Evolutionary conservation across 1,140 invertebrate species (phyloP).

Genomic region (Triops cancriformis): DNA sequence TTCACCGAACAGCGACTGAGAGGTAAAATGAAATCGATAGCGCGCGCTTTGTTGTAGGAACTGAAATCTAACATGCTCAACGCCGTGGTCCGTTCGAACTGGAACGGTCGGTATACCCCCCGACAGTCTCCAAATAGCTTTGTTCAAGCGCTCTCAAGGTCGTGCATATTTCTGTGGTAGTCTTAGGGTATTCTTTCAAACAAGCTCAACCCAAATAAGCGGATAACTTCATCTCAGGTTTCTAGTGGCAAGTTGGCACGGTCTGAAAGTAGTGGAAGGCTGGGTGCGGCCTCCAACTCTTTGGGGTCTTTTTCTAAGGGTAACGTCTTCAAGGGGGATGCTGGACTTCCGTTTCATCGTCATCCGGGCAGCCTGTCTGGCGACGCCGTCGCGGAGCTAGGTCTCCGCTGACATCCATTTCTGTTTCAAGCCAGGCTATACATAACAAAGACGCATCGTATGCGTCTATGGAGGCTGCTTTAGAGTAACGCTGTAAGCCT

Average conservation of each 20-base stretch:
- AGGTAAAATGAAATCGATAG: too few relatives aligned
- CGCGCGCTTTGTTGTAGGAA: too few relatives aligned
- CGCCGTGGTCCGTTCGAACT: not conserved
- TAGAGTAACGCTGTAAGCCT: not conserved
- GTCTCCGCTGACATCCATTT: not conserved
- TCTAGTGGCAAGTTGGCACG: not conserved
- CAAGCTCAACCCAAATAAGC: not conserved
- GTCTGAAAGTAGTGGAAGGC: not conserved
- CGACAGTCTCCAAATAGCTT: not conserved
- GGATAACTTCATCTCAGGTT: not conserved
- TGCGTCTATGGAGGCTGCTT: not conserved
- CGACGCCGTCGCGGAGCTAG: not conserved
- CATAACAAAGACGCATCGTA: not conserved
- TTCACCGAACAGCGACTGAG: too few relatives aligned
- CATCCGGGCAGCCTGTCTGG: conserved; percentile 11
- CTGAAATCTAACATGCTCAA: too few relatives aligned
- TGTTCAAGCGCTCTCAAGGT: not conserved
- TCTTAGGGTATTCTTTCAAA: not conserved
- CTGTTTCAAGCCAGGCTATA: not conserved
- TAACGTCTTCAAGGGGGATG: not conserved
- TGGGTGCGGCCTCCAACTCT: not conserved
- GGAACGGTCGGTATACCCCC: not conserved
- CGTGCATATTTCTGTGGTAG: not conserved
- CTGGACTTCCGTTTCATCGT: conserved; percentile 5
- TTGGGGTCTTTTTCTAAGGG: not conserved